A percentile compares a stretch with the other conserved stretches of the same genome.
These are phyloP conservation scores for Timema podura DNA, from an alignment of 2,888 invertebrate genomes.

Conservation along the genomic window DNA sequence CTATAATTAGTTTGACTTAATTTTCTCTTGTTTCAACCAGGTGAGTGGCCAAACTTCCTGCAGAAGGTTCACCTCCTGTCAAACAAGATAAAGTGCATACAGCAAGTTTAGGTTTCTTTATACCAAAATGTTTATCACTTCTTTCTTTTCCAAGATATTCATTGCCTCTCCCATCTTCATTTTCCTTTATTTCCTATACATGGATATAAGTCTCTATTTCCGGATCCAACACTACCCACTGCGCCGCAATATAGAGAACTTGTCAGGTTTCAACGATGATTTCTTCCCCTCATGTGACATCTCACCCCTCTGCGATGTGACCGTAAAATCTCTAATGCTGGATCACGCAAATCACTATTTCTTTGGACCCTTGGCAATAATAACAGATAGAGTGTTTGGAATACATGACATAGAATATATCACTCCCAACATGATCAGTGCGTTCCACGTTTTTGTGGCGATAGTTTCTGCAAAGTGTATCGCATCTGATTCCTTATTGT, in stretches of 20 bases:
- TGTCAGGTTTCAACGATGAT: conserved; percentile 24
- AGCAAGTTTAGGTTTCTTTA: too few species aligned
- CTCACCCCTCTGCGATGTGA: conserved; percentile 73
- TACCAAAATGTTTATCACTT: too few species aligned
- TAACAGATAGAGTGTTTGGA: conserved; percentile 62
- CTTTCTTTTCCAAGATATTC: too few species aligned
- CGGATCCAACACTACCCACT: conserved; percentile 67
- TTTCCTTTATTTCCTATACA: conserved; percentile 61
- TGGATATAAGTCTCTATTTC: conserved; percentile 69
- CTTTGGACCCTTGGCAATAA: conserved; percentile 71
- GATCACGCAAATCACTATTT: conserved; percentile 83
- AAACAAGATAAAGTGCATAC: too few species aligned
- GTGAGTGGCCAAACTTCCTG: too few species aligned
- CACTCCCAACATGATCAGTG: conserved; percentile 80
- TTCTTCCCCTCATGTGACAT: conserved; percentile 44
- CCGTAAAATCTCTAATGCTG: conserved; percentile 75
- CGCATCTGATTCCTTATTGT: conserved; percentile 65
- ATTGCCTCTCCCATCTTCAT: conserved; percentile 42
- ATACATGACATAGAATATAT: conserved; percentile 59
- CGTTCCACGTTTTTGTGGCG: conserved; percentile 73
- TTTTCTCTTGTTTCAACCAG: too few species aligned
- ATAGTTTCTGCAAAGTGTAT: conserved; percentile 69
- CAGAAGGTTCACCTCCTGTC: too few species aligned
- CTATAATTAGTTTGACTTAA: too few species aligned
- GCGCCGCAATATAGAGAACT: conserved; percentile 47